Base-by-base conservation (phyloP, 2,888 invertebrate genomes). In the Lepidochrysops patricia region DNA sequence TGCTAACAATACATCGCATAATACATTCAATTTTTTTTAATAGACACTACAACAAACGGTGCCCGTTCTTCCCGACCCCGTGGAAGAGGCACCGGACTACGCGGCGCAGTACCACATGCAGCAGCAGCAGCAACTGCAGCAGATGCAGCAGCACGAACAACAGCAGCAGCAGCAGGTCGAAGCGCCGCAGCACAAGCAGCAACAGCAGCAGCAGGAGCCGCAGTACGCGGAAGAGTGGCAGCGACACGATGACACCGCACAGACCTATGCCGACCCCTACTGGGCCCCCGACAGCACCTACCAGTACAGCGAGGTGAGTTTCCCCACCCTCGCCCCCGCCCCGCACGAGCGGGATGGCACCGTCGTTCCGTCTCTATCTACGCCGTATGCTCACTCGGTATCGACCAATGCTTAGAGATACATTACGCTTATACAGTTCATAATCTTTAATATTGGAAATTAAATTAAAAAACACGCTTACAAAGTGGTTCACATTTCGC, bases 271-370 rank as follows among this genome's bases (percentile, higher is more conserved):
- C 2, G 79, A 79, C 61, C 70, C 72, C 52, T 79, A 80, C 73
- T 84, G 83, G 84, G 76, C 71, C 57, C 63, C 57, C 3, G 79
- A 78, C 58, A 15, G 60, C 0, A 66, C 66, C 34, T 79, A 82
- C 65, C 65, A 63, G 1, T 80, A 80, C 13, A 70, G 65, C 4
- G 81, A 84, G 77, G 84, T 85, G 61, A 67, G 78, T 67, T 0
- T 9, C 35, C 29, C 15, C 19, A 32, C 37, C 52, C 57, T 35
- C 27, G 19, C 37, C 34, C 13, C 26, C 34, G 43, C 43, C 43
- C 23, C 23, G 54, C 54, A 2, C 15, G 54, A 29, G 32, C 54
- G 54, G 54, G 27, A 32, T 32, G 54, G 54, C 54, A 54, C 54
- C 54, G 19, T 54, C 54, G 54, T 54, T 27, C 52, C 52, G 27